These are phyloP conservation scores for Cherax quadricarinatus DNA, from an alignment of 1,140 invertebrate species.

Conservation along the genomic window DNA sequence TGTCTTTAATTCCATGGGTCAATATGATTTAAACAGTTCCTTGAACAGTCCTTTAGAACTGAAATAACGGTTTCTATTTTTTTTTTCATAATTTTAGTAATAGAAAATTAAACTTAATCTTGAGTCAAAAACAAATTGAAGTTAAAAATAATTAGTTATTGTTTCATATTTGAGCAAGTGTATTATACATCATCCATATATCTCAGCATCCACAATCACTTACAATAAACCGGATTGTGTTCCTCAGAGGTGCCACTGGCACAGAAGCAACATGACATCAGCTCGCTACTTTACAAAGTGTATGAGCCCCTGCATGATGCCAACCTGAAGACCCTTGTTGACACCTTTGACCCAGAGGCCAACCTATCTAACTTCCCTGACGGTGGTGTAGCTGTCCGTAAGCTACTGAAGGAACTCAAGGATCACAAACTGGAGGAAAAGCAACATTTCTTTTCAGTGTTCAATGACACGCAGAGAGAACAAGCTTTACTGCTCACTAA, in stretches of 20 bases:
- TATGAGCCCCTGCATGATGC: slow-evolving; percentile 35
- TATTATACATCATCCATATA: too few species aligned
- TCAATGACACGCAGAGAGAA: slow-evolving; percentile 2
- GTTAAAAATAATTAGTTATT: too few species aligned
- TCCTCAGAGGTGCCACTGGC: slow-evolving; percentile 3
- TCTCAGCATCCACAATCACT: too few species aligned
- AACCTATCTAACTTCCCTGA: slow-evolving; percentile 8
- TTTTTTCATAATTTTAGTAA: too few species aligned
- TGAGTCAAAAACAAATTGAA: too few species aligned
- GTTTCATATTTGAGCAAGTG: too few species aligned
- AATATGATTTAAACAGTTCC: too few species aligned
- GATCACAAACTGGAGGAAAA: slow-evolving; percentile 12
- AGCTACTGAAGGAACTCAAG: slow-evolving; percentile 36
- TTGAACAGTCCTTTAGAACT: too few species aligned
- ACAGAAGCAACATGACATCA: slow-evolving; percentile 58
- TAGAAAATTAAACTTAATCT: too few species aligned
- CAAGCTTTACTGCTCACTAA: slow-evolving; percentile 35
- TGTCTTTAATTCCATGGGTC: too few species aligned
- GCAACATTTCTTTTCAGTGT: slow-evolving; percentile 23
- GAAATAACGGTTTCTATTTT: too few species aligned
- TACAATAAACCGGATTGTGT: background rate
- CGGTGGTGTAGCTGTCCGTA: slow-evolving; percentile 12
- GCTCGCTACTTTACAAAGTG: slow-evolving; percentile 27
- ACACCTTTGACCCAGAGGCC: slow-evolving; percentile 28
- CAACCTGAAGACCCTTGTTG: background rate